A percentile compares a stretch with the other conserved stretches of the same genome.
Evolutionary conservation across 92 coral and sea anemone species (phyloP).

Genomic region (Pocillopora meandrina): DNA sequence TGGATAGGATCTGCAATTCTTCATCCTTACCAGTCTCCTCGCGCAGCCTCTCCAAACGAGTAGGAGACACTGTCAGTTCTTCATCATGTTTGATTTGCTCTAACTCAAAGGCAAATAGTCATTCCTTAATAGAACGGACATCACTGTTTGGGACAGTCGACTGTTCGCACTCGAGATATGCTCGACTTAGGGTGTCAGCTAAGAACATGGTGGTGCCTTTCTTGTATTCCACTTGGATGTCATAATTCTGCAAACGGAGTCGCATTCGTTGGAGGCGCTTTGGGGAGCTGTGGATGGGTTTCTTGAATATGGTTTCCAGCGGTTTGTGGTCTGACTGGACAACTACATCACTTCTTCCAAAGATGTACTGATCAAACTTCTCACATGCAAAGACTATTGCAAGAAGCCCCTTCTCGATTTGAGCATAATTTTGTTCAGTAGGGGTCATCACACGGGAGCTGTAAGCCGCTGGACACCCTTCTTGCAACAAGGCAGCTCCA

Average conservation of each 20-base stretch:
- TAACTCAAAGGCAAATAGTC: slow-evolving; percentile 2
- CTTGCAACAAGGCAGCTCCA: slow-evolving; percentile 45
- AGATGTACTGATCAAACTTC: slow-evolving; percentile 29
- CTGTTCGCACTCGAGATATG: background rate
- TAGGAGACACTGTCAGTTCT: background rate
- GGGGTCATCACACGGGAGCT: slow-evolving; percentile 36
- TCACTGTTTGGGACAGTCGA: background rate
- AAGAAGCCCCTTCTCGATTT: slow-evolving; percentile 6
- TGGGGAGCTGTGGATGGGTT: slow-evolving; percentile 11
- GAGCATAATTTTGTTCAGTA: slow-evolving; percentile 33
- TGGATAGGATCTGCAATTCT: background rate
- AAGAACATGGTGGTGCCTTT: slow-evolving; percentile 12
- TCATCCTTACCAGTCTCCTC: background rate
- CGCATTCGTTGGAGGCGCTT: slow-evolving; percentile 14
- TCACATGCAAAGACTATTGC: slow-evolving; percentile 4
- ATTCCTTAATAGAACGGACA: background rate
- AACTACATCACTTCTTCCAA: slow-evolving; percentile 10
- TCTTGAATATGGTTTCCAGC: slow-evolving; percentile 1
- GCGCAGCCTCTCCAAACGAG: background rate
- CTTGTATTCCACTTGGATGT: slow-evolving; percentile 10
- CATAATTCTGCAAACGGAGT: slow-evolving; percentile 3
- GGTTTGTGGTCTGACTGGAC: slow-evolving; percentile 18
- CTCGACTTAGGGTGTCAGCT: slow-evolving; percentile 11
- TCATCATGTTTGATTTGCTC: background rate
- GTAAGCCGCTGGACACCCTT: slow-evolving; percentile 11